These are phyloP conservation scores for Arctia plantaginis DNA, from an alignment of 2,888 invertebrate species.

Conservation along the genomic window DNA sequence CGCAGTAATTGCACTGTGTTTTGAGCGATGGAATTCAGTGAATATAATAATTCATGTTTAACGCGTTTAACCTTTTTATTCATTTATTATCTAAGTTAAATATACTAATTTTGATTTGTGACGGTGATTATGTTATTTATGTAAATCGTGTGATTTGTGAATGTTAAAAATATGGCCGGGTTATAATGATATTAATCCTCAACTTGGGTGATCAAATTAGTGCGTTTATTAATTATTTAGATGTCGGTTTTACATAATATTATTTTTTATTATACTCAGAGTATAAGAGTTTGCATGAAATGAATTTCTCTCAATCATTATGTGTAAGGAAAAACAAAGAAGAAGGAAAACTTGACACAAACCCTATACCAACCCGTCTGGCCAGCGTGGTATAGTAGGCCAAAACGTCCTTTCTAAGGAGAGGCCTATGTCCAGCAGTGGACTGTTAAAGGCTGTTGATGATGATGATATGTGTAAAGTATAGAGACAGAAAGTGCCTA, in stretches of 20 bases:
- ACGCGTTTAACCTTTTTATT: constrained; percentile 34
- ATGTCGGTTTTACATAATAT: neutral
- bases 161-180: constrained; percentile 28
- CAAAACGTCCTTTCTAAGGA: too few species aligned
- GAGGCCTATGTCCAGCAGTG: too few species aligned
- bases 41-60: constrained; percentile 5
- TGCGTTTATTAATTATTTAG: neutral
- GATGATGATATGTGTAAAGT: too few species aligned
- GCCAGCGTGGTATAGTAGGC: too few species aligned
- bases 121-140: constrained; percentile 27
- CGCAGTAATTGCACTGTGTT: neutral
- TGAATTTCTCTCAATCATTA: neutral
- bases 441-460: too few species aligned
- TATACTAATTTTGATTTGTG: constrained; percentile 39
- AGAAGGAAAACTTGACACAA: too few species aligned
- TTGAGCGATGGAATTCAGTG: neutral
- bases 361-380: too few species aligned
- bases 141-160: constrained; percentile 34
- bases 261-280: neutral
- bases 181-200: constrained; percentile 14
- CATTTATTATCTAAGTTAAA: constrained; percentile 27
- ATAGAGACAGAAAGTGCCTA: too few species aligned
- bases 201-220: constrained; percentile 6
- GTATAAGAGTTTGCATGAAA: neutral
- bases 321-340: too few species aligned